Percentiles rank a stretch among this genome's conserved stretches.
Evolutionary conservation across 2,113 vertebrate species (phyloP).

Genomic region (Heteronetta atricapilla): DNA sequence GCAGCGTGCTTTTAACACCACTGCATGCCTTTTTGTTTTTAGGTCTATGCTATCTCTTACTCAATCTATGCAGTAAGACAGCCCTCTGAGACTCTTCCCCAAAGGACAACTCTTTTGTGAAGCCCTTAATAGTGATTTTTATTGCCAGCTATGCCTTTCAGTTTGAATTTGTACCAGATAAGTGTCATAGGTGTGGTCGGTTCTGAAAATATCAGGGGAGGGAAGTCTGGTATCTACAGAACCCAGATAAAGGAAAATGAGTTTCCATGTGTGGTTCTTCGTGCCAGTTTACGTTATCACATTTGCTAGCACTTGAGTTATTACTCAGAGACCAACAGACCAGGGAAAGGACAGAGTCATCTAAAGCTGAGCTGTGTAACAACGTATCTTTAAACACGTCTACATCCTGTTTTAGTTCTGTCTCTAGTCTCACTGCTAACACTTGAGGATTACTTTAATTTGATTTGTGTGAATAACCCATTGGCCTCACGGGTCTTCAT

Average conservation of each 20-base stretch:
- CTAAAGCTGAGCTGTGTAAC: neutral
- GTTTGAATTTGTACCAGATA: neutral
- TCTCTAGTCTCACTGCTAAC: neutral
- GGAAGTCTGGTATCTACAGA: neutral
- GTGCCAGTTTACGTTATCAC: neutral
- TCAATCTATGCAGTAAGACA: neutral
- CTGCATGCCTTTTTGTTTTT: neutral
- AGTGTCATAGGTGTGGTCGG: neutral
- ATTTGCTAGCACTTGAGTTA: conserved; percentile 11
- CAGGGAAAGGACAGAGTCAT: neutral
- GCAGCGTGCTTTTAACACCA: neutral
- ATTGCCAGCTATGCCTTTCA: neutral
- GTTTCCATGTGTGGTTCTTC: neutral
- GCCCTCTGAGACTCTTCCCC: neutral
- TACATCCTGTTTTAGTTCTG: neutral
- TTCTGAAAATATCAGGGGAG: neutral
- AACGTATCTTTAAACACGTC: conserved; percentile 18
- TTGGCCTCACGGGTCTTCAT: neutral
- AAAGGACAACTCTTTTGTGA: neutral
- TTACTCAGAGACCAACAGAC: neutral
- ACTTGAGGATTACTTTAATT: neutral
- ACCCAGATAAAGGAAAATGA: neutral
- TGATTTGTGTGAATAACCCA: neutral
- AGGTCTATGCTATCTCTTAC: neutral
- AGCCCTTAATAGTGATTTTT: neutral